Percentiles rank a stretch among this genome's conserved stretches.
These are phyloP conservation scores for Epinephelus cyanopodus DNA, from an alignment of 2,113 vertebrate genomes.

Conservation along the genomic window DNA sequence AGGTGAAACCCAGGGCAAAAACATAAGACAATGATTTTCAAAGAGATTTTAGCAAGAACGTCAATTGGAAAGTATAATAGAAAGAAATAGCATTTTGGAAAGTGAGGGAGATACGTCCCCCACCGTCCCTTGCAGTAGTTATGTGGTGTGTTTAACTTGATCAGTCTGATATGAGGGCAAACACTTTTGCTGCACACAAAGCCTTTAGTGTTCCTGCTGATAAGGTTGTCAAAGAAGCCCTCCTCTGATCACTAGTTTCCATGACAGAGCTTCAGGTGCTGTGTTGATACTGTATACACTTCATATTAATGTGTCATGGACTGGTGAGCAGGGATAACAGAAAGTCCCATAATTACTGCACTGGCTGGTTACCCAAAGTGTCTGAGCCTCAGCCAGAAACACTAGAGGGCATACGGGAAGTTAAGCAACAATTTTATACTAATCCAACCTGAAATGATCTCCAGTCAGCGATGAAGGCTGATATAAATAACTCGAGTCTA, in stretches of 20 bases:
- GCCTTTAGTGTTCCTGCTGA: neutral
- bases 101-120: too few species aligned
- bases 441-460: neutral
- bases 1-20: too few species aligned
- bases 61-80: neutral
- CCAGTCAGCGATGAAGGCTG: neutral
- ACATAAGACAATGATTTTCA: too few species aligned
- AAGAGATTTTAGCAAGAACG: too few species aligned
- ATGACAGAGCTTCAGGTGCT: neutral
- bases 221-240: neutral
- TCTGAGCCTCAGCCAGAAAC: neutral
- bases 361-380: slow-evolving; percentile 1
- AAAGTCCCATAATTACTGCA: slow-evolving; percentile 20
- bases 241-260: neutral
- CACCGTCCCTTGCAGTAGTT: too few species aligned
- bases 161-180: neutral
- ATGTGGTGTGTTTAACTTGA: too few species aligned
- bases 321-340: neutral
- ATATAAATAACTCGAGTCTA: neutral
- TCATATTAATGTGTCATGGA: slow-evolving; percentile 8
- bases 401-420: neutral
- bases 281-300: slow-evolving; percentile 23
- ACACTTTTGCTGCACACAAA: slow-evolving; percentile 7
- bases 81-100: too few species aligned
- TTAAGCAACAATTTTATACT: neutral